Conservation (phyloP, 2,888 invertebrate species). For the Blastobasis lacticolella region DNA sequence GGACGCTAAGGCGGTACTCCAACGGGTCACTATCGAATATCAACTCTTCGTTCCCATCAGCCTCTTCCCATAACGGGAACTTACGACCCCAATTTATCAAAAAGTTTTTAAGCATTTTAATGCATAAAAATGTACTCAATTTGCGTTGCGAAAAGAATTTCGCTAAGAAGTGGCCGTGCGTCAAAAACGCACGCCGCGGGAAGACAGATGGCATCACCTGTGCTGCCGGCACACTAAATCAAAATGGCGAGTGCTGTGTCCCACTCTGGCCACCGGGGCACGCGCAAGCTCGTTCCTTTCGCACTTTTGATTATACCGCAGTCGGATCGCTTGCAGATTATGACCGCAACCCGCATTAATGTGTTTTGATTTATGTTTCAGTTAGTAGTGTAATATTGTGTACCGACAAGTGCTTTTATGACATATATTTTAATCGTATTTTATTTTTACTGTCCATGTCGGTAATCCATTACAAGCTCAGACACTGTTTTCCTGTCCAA, state of each 20-base stretch:
- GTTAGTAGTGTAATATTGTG: conserved; percentile 10
- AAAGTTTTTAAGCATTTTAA: conserved; percentile 10
- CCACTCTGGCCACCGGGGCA: conserved; percentile 12
- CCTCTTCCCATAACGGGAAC: conserved; percentile 5
- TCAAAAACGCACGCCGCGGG: conserved; percentile 25
- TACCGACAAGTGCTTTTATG: neutral
- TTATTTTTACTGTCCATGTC: too few species aligned
- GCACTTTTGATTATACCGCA: conserved; percentile 31
- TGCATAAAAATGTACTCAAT: conserved; percentile 17
- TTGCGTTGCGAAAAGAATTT: conserved; percentile 12
- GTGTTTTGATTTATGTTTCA: conserved; percentile 46
- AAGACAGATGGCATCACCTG: conserved; percentile 45
- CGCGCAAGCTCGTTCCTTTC: conserved; percentile 20
- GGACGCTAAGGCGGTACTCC: too few species aligned
- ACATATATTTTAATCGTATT: too few species aligned
- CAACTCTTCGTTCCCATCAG: neutral
- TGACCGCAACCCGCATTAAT: conserved; percentile 44
- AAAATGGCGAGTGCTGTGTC: conserved; percentile 34
- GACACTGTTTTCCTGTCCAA: neutral
- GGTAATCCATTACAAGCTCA: neutral
- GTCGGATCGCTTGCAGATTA: conserved; percentile 28
- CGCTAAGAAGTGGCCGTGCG: conserved; percentile 14
- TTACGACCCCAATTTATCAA: conserved; percentile 10
- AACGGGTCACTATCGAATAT: too few species aligned
- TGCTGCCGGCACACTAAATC: conserved; percentile 38